Evolutionary conservation across 2,888 invertebrate species (phyloP).

Genomic region (Cynaeus angustus): DNA sequence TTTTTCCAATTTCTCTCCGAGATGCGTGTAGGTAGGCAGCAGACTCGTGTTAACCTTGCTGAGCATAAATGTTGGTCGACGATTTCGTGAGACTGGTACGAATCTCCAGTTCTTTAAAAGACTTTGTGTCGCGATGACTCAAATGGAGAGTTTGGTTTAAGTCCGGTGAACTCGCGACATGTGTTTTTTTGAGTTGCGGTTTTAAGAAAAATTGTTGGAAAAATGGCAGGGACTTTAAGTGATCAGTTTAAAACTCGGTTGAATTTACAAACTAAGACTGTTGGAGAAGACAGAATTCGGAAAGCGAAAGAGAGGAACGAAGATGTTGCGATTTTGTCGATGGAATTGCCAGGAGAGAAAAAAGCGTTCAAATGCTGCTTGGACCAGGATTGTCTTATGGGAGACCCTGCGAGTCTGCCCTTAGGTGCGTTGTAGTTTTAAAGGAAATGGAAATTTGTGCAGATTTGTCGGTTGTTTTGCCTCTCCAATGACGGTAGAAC

Average conservation of each 20-base stretch:
- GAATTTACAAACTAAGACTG: conserved; percentile 84
- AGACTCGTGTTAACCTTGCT: conserved; percentile 60
- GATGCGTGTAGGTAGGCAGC: conserved; percentile 62
- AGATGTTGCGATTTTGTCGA: conserved; percentile 90
- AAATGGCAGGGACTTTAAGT: conserved; percentile 86
- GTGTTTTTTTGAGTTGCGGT: background rate
- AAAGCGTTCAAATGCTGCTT: conserved; percentile 84
- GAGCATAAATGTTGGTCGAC: conserved; percentile 62
- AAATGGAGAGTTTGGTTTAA: conserved; percentile 39
- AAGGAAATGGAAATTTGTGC: too few relatives aligned
- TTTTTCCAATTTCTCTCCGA: conserved; percentile 56
- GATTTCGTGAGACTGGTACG: conserved; percentile 66
- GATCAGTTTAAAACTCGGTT: conserved; percentile 84
- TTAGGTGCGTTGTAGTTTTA: conserved; percentile 78
- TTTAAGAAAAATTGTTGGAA: conserved; percentile 40
- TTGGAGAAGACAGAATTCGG: conserved; percentile 87
- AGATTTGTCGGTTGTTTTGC: too few relatives aligned
- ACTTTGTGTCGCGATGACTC: conserved; percentile 61
- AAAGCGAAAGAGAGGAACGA: conserved; percentile 88
- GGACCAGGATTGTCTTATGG: conserved; percentile 83
- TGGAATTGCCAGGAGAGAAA: conserved; percentile 85
- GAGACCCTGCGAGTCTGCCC: conserved; percentile 84
- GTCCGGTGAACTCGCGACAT: background rate
- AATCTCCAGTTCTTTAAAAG: conserved; percentile 63
- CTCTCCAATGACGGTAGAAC: too few relatives aligned